Evolutionary conservation across 2,797 vertebrate species (phyloP).

Genomic region (Crocidura indochinensis): DNA sequence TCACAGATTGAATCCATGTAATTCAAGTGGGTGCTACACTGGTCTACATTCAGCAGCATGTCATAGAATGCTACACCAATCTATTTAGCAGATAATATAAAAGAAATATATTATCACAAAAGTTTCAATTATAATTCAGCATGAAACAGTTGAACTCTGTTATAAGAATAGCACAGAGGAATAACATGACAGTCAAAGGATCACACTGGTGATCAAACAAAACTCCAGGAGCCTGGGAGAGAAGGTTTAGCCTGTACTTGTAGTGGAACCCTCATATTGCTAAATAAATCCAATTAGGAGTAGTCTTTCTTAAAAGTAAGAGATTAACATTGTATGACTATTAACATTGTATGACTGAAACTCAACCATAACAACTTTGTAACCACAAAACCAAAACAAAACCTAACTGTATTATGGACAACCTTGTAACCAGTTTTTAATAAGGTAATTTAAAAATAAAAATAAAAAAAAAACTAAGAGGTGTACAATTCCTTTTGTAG

Average conservation of each 20-base stretch:
- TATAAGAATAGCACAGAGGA: background rate
- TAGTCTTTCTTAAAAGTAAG: conserved; percentile 47
- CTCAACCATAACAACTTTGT: too few species aligned
- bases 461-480: background rate
- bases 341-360: too few species aligned
- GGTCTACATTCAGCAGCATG: conserved; percentile 98
- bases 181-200: background rate
- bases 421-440: too few species aligned
- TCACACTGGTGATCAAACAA: background rate
- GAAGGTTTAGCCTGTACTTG: background rate
- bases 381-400: too few species aligned
- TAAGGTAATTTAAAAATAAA: background rate
- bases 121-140: background rate
- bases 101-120: background rate
- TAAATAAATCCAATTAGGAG: background rate
- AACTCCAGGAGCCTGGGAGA: background rate
- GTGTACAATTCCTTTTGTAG: background rate
- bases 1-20: conserved; percentile 99
- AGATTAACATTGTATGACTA: background rate
- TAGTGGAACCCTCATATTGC: background rate
- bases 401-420: too few species aligned
- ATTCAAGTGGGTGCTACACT: conserved; percentile 94
- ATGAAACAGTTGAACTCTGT: background rate
- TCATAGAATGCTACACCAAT: conserved; percentile 99
- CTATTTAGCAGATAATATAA: conserved; percentile 87